phyloP scores from a whole-genome alignment of 2,113 vertebrate genomes.

The Engystomops pustulosus region DNA sequence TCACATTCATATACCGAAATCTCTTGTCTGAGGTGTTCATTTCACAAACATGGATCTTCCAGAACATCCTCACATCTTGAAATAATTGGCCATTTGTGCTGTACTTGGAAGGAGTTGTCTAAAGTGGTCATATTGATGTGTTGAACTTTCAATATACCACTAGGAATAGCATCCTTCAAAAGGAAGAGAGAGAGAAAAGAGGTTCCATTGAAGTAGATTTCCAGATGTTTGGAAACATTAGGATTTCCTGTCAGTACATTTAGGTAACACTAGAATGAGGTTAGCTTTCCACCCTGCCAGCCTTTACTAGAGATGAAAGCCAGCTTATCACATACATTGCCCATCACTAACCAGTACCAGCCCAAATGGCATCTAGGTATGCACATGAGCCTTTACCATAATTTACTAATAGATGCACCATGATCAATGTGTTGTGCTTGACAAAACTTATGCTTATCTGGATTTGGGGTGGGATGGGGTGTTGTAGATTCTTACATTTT shows the following conservation, averaged over 20 bases:
- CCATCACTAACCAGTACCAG: constrained; percentile 68
- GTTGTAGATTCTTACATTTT: too few species aligned
- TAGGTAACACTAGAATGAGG: constrained; percentile 72
- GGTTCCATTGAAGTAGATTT: constrained; percentile 70
- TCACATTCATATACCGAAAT: neutral
- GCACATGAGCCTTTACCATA: neutral
- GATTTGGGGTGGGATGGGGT: neutral
- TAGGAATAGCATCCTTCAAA: constrained; percentile 53
- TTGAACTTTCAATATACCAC: constrained; percentile 19
- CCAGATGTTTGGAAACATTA: constrained; percentile 75
- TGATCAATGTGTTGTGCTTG: neutral
- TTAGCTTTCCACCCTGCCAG: constrained; percentile 74
- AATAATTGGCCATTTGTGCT: constrained; percentile 24
- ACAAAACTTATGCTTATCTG: neutral
- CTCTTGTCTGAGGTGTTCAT: constrained; percentile 36
- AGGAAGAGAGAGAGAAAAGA: constrained; percentile 64
- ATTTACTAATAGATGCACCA: neutral
- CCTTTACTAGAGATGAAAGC: constrained; percentile 71
- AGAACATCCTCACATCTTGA: constrained; percentile 40
- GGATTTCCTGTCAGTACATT: constrained; percentile 74
- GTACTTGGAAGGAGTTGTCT: constrained; percentile 25
- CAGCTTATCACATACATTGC: constrained; percentile 68
- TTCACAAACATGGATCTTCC: constrained; percentile 20
- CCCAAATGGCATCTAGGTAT: constrained; percentile 64
- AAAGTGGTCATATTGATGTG: constrained; percentile 32